Base-by-base conservation (phyloP, 2,797 vertebrate genomes). In the Dryobates pubescens region DNA sequence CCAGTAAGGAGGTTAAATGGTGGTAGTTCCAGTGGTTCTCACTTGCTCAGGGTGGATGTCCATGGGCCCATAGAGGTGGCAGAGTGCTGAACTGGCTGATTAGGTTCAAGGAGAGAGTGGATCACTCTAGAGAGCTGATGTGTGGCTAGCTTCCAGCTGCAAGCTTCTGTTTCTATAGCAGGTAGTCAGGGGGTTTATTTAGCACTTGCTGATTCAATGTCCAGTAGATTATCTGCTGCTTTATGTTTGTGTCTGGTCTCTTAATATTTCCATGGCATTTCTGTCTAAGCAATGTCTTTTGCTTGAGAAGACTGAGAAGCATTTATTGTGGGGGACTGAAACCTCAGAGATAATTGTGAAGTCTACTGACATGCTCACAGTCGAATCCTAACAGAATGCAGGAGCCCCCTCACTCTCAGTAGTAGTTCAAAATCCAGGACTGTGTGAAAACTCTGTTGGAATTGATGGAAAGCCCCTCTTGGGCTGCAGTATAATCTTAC, bases 351-450 rank as follows among this genome's bases (percentile, higher is more conserved):
- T 30, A 81, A 59, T 75, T 83, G 32, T 9, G 3, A n/a, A 32
- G 5, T 45, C 18, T 57, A 17, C 24, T 10, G 7, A 41, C 3
- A 2, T 17, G 13, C 8, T 58, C 1, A 1, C 14, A 24, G 12
- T 16, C 73, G 56, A 76, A 86, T 70, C 64, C 27, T 57, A 49
- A 17, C 10, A 64, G 17, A 18, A 4, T 32, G 5, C 23, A 54
- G 32, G 20, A 85, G 14, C 4, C 9, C 5, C 9, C 17, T 59
- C 61, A 19, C 36, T 64, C 34, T 67, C 29, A 67, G 23, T 41
- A 90, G 86, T 9, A 34, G 53, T 38, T 85, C 61, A 53, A 68
- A 81, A 68, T 47, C 62, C 17, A 58, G 24, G 45, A n/a, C 30
- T 70, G 29, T 10, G 15, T 45, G 76, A 67, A 58, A 86, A 67